Conservation (phyloP, 2,888 invertebrate species). For the Pachydiplax longipennis region DNA sequence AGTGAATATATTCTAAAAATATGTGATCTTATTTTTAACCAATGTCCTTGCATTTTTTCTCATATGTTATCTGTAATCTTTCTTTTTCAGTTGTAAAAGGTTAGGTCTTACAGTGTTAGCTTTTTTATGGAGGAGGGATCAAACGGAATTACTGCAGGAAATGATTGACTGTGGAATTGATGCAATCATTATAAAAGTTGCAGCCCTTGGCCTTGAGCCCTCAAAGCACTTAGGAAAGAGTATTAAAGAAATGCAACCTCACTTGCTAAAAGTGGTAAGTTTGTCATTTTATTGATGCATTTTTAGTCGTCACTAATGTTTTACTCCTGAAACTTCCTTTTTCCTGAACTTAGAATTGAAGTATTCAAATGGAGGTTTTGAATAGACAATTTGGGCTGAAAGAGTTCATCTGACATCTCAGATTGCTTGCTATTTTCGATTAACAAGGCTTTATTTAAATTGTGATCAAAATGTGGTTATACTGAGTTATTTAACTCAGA, state of each 20-base stretch:
- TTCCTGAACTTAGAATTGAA: too few relatives aligned
- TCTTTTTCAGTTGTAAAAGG: slow-evolving; percentile 78
- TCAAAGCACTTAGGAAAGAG: slow-evolving; percentile 86
- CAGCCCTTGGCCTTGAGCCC: slow-evolving; percentile 89
- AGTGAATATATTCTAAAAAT: too few relatives aligned
- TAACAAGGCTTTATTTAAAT: too few relatives aligned
- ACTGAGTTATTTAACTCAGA: too few relatives aligned
- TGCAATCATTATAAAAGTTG: slow-evolving; percentile 97
- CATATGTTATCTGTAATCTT: background rate
- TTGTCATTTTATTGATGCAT: background rate
- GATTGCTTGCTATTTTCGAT: too few relatives aligned
- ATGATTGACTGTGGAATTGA: slow-evolving; percentile 94
- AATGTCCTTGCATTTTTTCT: background rate
- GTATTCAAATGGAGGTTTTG: too few relatives aligned
- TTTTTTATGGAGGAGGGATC: slow-evolving; percentile 96
- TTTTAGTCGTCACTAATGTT: too few relatives aligned
- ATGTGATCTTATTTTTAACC: background rate
- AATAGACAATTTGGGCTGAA: too few relatives aligned
- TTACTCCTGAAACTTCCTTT: too few relatives aligned
- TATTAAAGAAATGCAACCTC: slow-evolving; percentile 83
- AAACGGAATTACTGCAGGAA: slow-evolving; percentile 91
- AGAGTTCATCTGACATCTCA: too few relatives aligned
- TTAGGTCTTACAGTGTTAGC: slow-evolving; percentile 88
- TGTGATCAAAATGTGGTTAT: too few relatives aligned
- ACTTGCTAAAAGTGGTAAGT: slow-evolving; percentile 81